A percentile compares a stretch with the other conserved stretches of the same genome.
Evolutionary conservation across 2,888 invertebrate genomes (phyloP).

Genomic region (Athripsodes cinereus): DNA sequence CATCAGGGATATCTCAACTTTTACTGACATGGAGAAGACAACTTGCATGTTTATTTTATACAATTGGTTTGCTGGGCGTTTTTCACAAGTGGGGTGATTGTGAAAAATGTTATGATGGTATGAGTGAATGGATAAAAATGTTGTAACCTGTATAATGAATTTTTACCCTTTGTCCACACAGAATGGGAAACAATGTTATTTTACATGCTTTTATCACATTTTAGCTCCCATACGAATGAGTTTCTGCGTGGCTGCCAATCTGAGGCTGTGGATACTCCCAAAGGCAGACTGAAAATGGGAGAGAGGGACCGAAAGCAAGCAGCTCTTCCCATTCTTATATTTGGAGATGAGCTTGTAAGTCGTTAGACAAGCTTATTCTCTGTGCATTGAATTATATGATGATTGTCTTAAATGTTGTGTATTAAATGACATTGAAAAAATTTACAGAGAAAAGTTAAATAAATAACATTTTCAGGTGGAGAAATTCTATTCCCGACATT

Average conservation of each 20-base stretch:
- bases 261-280: constrained; percentile 37
- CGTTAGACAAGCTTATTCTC: too few species aligned
- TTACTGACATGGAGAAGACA: too few species aligned
- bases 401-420: background rate
- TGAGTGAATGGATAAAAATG: too few species aligned
- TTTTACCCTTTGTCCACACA: background rate
- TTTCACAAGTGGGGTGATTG: too few species aligned
- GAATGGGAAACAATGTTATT: background rate
- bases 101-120: too few species aligned
- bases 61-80: too few species aligned
- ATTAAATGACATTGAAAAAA: background rate
- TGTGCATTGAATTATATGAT: too few species aligned
- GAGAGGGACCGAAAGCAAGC: constrained; percentile 84
- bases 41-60: too few species aligned
- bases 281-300: constrained; percentile 56
- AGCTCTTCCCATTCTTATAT: constrained; percentile 83
- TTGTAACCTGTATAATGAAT: too few species aligned
- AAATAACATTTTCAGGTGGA: constrained; percentile 57
- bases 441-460: background rate
- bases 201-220: too few species aligned
- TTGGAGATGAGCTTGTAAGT: constrained; percentile 78
- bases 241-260: constrained; percentile 68
- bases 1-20: too few species aligned
- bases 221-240: constrained; percentile 77
- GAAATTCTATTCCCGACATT: constrained; percentile 85